Conservation (phyloP, 2,797 vertebrate genomes). For the Meda fulgida region DNA sequence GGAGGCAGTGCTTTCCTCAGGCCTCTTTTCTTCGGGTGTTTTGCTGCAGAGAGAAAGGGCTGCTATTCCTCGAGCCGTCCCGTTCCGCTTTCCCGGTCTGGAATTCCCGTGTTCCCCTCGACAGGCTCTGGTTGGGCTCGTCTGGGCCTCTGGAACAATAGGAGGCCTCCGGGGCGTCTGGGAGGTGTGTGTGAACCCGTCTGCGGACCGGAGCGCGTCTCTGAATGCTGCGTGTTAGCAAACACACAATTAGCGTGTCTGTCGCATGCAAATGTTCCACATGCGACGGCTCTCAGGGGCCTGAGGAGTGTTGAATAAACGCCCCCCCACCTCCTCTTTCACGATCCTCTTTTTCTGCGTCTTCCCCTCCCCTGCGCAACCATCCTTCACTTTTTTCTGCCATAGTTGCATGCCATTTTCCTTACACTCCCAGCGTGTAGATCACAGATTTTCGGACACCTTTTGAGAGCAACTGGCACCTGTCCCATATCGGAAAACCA, state of each 20-base stretch:
- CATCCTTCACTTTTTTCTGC: constrained; percentile 24
- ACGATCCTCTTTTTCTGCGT: constrained; percentile 49
- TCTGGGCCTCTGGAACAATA: constrained; percentile 74
- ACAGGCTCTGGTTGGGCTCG: constrained; percentile 60
- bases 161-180: constrained; percentile 76
- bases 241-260: constrained; percentile 87
- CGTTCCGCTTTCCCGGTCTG: constrained; percentile 44
- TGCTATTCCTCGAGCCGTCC: constrained; percentile 18
- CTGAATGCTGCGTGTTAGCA: constrained; percentile 83
- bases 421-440: constrained; percentile 45
- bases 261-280: constrained; percentile 83
- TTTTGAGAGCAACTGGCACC: constrained; percentile 92
- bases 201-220: constrained; percentile 79
- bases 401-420: neutral
- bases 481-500: constrained; percentile 85
- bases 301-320: constrained; percentile 81
- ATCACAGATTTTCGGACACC: constrained; percentile 77
- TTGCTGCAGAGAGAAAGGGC: neutral
- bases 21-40: constrained; percentile 32
- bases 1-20: constrained; percentile 51
- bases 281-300: constrained; percentile 76
- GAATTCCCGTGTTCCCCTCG: constrained; percentile 62
- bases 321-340: constrained; percentile 59
- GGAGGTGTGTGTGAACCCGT: constrained; percentile 78
- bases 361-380: constrained; percentile 39